Percentiles rank a stretch among this genome's conserved stretches.
Conservation (phyloP, 2,113 vertebrate species). For the Elephantulus edwardii region DNA sequence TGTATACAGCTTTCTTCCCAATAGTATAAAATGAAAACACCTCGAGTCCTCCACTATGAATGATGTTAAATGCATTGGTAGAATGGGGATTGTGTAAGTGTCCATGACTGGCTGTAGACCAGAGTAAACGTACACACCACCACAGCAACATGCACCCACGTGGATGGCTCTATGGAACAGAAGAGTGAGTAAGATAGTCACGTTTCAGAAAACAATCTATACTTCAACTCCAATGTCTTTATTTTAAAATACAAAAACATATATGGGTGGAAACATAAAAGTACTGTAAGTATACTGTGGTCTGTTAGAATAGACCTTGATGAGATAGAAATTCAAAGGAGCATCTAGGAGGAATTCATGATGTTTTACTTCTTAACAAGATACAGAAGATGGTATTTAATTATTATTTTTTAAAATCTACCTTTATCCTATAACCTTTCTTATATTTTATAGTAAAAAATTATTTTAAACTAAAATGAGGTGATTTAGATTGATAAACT, state of each 20-base stretch:
- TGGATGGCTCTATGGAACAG: background rate
- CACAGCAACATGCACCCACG: background rate
- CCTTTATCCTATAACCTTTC: background rate
- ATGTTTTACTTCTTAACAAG: background rate
- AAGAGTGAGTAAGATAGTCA: background rate
- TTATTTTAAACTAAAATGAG: background rate
- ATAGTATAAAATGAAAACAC: background rate
- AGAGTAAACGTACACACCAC: background rate
- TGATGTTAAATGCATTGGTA: background rate
- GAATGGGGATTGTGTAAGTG: background rate
- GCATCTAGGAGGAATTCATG: background rate
- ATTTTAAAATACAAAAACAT: background rate
- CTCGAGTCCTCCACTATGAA: background rate
- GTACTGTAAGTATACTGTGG: background rate
- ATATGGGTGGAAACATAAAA: background rate
- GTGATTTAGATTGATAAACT: background rate
- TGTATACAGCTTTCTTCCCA: background rate
- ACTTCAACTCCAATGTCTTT: background rate
- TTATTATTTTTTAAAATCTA: constrained; percentile 15
- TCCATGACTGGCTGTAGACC: background rate
- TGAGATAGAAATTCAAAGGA: background rate
- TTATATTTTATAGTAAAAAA: constrained; percentile 6
- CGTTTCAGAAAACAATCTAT: background rate
- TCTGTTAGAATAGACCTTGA: background rate
- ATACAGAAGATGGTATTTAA: background rate